Conservation (phyloP, 2,888 invertebrate genomes). For the Lepetodrilus schrolli region DNA sequence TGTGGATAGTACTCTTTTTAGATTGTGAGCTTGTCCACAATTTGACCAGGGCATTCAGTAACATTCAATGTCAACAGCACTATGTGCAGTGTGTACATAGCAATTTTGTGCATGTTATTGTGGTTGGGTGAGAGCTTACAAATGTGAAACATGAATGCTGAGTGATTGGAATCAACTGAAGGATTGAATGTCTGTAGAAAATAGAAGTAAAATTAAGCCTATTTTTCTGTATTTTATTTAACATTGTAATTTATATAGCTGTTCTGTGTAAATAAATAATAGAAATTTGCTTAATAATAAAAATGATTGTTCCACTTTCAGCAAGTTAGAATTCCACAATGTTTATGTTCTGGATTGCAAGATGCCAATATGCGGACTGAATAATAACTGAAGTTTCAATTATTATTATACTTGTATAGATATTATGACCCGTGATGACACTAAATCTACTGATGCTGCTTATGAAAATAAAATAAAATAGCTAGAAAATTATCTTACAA, state of each 20-base stretch:
- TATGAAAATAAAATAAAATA: no score
- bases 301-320: background rate
- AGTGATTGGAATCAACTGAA: conserved; percentile 12
- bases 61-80: background rate
- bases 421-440: no score
- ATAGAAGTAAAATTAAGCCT: background rate
- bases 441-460: no score
- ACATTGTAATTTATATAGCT: background rate
- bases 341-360: no score
- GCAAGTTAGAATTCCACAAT: background rate
- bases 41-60: background rate
- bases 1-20: background rate
- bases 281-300: conserved; percentile 19
- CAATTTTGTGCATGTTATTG: background rate
- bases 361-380: no score
- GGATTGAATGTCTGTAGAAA: conserved; percentile 5
- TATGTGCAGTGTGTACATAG: conserved; percentile 9
- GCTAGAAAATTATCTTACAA: no score
- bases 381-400: no score
- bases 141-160: background rate
- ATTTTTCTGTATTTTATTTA: conserved; percentile 17
- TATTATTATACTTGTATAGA: no score
- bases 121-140: conserved; percentile 4
- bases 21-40: background rate
- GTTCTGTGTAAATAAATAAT: conserved; percentile 1